Conservation (phyloP, 2,113 vertebrate genomes). For the Syngnathus floridae region DNA sequence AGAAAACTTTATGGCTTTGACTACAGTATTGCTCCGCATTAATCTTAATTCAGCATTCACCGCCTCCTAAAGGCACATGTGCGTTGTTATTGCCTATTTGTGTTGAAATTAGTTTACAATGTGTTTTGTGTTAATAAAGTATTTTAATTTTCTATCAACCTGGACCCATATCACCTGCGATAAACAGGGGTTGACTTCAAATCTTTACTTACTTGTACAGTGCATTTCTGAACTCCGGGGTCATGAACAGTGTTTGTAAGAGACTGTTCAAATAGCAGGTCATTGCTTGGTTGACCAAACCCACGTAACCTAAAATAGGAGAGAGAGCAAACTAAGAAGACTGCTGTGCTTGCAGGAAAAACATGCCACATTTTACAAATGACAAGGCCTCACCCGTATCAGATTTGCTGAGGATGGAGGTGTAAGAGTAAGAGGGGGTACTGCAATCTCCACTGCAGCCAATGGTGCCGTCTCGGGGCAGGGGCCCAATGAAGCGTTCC, state of each 20-base stretch:
- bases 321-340: slow-evolving; percentile 12
- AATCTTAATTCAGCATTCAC: too few relatives aligned
- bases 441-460: slow-evolving; percentile 86
- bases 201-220: slow-evolving; percentile 87
- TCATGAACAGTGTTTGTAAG: slow-evolving; percentile 97
- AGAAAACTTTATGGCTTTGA: background rate
- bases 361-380: background rate
- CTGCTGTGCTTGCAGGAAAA: background rate
- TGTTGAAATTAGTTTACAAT: background rate
- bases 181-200: background rate
- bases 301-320: slow-evolving; percentile 84
- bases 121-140: background rate
- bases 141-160: background rate
- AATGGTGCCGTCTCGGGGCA: slow-evolving; percentile 83
- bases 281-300: slow-evolving; percentile 98
- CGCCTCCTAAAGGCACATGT: background rate
- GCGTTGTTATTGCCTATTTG: background rate
- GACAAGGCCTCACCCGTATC: slow-evolving; percentile 80
- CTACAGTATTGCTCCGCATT: too few relatives aligned
- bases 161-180: background rate
- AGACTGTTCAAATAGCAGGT: slow-evolving; percentile 99
- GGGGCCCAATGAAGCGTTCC: slow-evolving; percentile 88
- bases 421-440: slow-evolving; percentile 91
- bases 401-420: slow-evolving; percentile 92
- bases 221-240: slow-evolving; percentile 97